Percentiles rank a stretch among this genome's conserved stretches.
phyloP scores from a whole-genome alignment of 1,140 invertebrate species.

The Paraescarpia echinospica region DNA sequence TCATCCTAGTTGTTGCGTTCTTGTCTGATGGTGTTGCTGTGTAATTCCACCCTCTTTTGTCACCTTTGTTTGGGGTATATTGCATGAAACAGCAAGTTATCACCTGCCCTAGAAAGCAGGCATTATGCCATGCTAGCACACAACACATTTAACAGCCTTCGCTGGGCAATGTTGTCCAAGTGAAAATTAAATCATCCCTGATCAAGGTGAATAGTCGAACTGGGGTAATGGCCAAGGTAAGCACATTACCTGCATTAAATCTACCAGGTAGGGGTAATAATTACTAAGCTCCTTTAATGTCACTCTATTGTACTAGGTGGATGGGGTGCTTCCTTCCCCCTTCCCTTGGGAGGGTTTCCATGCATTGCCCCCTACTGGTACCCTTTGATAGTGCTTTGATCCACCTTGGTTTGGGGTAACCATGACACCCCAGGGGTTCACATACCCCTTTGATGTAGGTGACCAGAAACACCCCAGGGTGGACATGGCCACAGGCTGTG shows the following conservation, averaged over 20 bases:
- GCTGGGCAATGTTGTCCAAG: background rate
- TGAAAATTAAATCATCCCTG: constrained; percentile 6
- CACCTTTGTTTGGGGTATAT: background rate
- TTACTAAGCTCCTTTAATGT: background rate
- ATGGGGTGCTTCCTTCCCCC: background rate
- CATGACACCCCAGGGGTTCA: background rate
- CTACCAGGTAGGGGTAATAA: background rate
- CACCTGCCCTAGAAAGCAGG: background rate
- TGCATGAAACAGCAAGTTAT: background rate
- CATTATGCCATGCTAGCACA: background rate
- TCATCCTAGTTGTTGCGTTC: background rate
- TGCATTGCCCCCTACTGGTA: background rate
- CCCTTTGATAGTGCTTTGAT: background rate
- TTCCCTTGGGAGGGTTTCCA: background rate
- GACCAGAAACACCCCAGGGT: background rate
- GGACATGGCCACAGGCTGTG: background rate
- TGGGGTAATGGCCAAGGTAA: background rate
- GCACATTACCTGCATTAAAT: background rate
- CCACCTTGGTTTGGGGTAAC: background rate
- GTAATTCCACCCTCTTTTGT: background rate
- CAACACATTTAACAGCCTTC: background rate
- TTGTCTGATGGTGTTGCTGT: background rate
- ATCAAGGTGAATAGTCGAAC: background rate
- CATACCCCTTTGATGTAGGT: background rate
- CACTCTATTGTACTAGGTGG: background rate